Percentiles rank a stretch among this genome's conserved stretches.
These are phyloP conservation scores for Lasiurus borealis DNA, from an alignment of 2,113 vertebrate species.

Conservation along the genomic window DNA sequence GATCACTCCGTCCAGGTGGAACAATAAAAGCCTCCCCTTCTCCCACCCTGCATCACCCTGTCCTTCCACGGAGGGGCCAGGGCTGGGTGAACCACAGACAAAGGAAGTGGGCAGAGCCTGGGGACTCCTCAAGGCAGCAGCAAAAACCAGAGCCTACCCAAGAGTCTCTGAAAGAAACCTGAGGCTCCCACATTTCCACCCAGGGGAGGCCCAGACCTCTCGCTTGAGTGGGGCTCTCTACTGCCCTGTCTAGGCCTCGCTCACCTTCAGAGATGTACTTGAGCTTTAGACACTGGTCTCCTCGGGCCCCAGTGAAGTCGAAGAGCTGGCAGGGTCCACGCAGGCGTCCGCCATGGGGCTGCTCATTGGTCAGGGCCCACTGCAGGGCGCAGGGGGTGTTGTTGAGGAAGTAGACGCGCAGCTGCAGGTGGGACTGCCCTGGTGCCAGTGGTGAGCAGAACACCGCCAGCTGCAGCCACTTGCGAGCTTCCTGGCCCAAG, in stretches of 20 bases:
- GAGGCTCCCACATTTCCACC: background rate
- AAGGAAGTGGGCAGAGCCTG: background rate
- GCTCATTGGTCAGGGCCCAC: slow-evolving; percentile 80
- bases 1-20: background rate
- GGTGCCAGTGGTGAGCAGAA: slow-evolving; percentile 78
- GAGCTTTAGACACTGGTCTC: slow-evolving; percentile 80
- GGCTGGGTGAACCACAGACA: background rate
- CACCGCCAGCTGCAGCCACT: slow-evolving; percentile 79
- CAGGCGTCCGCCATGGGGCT: slow-evolving; percentile 72
- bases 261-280: slow-evolving; percentile 83
- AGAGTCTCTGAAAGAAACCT: background rate
- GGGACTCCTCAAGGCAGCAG: background rate
- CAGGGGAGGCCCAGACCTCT: background rate
- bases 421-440: slow-evolving; percentile 78
- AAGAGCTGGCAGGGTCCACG: slow-evolving; percentile 82
- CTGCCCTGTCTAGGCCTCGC: accelerated
- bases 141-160: background rate
- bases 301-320: slow-evolving; percentile 72
- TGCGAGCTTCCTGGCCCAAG: background rate
- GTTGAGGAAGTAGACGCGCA: slow-evolving; percentile 81
- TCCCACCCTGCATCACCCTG: background rate
- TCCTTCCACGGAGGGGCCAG: background rate
- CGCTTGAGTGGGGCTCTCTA: background rate
- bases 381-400: slow-evolving; percentile 82
- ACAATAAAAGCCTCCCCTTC: background rate